Base-by-base conservation (phyloP, 2,888 invertebrate species). In the Oegoconia quadripuncta region DNA sequence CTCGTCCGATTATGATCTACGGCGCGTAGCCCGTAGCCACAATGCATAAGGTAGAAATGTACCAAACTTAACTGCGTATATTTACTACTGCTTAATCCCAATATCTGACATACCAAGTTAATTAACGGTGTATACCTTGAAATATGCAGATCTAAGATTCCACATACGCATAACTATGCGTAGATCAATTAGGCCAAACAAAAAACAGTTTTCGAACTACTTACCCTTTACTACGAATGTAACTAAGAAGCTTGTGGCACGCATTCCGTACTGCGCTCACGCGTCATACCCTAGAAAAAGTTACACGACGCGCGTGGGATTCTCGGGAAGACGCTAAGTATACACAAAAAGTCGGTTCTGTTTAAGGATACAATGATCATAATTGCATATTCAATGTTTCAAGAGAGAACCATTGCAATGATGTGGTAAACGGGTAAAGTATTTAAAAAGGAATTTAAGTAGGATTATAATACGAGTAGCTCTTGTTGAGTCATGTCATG, bases 1-100 rank as follows among this genome's bases (percentile, higher is more conserved):
- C 74, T 73, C 70, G 75, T 77, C 77, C 69, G 84, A 84, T 84
- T 82, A 81, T 86, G 84, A 86, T 86, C 87, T 87, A 84, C 84
- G 81, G 68, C 74, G 74, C 82, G 83, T 83, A 84, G 82, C 80
- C 82, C 78, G 82, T 79, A 82, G 83, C 79, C 64, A 74, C 70
- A 60, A 56, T 59, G 61, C 64, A 56, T 62, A 56, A 59, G 58
- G 59, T 55, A 31, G 43, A 42, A 42, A 47, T 48, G 44, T 36
- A 44, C 38, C 42, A 33, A 28, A 33, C 28, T 34, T 35, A 32
- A 25, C 39, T 32, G 35, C 32, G 43, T 33, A 44, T 38, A 43
- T 42, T 25, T 25, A n/a, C 32, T 14, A 32, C 20, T 27, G 3
- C 7, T 22, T 22, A 22, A 22, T 2, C 5, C 7, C 2, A 22